phyloP scores from a whole-genome alignment of 1,140 invertebrate species.

The Ruditapes philippinarum region DNA sequence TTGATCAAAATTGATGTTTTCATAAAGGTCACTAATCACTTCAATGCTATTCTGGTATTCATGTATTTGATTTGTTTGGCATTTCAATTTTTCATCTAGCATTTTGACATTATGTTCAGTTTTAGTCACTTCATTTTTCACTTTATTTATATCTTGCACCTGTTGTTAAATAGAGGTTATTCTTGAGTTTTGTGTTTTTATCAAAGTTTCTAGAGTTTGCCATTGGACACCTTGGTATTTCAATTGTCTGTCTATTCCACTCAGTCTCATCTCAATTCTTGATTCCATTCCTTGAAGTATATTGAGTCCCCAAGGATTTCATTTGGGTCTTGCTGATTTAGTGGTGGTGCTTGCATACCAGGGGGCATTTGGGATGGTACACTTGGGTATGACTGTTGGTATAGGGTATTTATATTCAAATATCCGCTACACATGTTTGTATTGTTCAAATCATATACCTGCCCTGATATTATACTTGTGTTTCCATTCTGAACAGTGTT shows the following conservation, averaged over 20 bases:
- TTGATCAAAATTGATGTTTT: not conserved
- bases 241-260: not conserved
- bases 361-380: not conserved
- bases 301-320: not conserved
- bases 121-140: not conserved
- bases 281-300: not conserved
- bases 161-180: not conserved
- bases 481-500: too few relatives aligned
- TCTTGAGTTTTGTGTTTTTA: not conserved
- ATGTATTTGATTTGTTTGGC: not conserved
- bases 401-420: too few relatives aligned
- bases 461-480: too few relatives aligned
- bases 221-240: not conserved
- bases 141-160: not conserved
- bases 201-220: not conserved
- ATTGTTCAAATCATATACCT: too few relatives aligned
- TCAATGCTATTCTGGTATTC: not conserved
- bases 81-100: not conserved
- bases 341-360: not conserved
- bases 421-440: too few relatives aligned
- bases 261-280: not conserved
- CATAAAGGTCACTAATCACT: not conserved
- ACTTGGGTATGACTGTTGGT: too few relatives aligned
- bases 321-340: not conserved
- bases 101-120: not conserved